A percentile compares a stretch with the other conserved stretches of the same genome.
These are phyloP conservation scores for Sternotherus odoratus DNA, from an alignment of 2,797 vertebrate species.

Conservation along the genomic window DNA sequence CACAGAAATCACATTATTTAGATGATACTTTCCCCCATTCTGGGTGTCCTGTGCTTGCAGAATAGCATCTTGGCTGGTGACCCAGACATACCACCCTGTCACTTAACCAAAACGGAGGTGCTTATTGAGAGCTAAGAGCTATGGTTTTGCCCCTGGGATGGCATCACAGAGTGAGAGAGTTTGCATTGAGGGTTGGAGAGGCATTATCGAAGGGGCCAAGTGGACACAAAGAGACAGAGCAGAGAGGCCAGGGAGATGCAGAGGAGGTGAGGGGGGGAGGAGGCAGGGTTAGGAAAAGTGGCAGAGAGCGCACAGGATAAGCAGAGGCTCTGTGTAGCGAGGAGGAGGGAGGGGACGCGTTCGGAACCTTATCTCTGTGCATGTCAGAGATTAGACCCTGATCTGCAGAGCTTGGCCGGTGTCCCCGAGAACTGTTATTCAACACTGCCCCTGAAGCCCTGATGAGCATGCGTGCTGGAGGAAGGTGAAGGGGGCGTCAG, in stretches of 20 bases:
- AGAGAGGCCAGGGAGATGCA: neutral
- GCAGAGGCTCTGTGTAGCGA: rapidly evolving
- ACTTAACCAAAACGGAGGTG: neutral
- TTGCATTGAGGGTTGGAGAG: neutral
- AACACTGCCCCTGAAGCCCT: neutral
- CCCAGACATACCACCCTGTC: neutral
- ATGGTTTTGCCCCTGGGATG: neutral
- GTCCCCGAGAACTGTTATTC: neutral
- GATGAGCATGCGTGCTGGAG: neutral
- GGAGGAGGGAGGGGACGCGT: neutral
- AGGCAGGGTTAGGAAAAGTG: neutral
- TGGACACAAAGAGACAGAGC: neutral
- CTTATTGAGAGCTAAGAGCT: neutral
- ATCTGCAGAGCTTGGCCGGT: neutral
- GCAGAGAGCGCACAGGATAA: neutral
- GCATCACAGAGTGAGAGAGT: neutral
- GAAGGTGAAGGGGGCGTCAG: neutral
- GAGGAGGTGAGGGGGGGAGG: neutral
- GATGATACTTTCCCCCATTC: neutral
- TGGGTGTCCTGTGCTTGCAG: neutral
- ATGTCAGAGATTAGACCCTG: neutral
- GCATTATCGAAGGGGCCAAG: neutral
- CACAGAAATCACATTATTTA: neutral
- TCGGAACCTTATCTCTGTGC: neutral
- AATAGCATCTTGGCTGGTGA: neutral